These are phyloP conservation scores for Conopomorpha cramerella DNA, from an alignment of 1,140 invertebrate species.

Conservation along the genomic window DNA sequence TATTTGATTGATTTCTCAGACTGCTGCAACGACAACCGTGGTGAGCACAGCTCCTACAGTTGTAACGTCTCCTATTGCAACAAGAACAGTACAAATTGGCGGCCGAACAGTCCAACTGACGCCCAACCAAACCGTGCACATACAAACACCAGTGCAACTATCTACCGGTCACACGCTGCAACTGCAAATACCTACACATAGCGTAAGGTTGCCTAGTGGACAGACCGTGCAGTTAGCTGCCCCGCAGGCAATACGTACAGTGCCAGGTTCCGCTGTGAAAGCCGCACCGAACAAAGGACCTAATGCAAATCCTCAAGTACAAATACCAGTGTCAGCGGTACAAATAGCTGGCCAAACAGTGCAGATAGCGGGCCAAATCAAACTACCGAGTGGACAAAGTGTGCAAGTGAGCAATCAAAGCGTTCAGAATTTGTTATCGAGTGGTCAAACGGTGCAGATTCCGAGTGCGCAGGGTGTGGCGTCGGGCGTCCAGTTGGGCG, in stretches of 20 bases:
- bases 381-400: conserved; percentile 41
- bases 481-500: conserved; percentile 26
- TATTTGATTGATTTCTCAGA: no score
- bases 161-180: conserved; percentile 30
- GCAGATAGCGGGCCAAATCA: conserved; percentile 40
- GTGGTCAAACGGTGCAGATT: conserved; percentile 40
- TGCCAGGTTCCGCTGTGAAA: conserved; percentile 17
- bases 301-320: no score
- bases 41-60: conserved; percentile 23
- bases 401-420: conserved; percentile 46
- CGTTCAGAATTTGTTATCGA: conserved; percentile 38
- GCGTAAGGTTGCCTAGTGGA: conserved; percentile 33
- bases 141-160: conserved; percentile 22
- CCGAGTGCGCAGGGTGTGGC: conserved; percentile 32
- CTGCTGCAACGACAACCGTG: conserved; percentile 20
- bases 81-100: conserved; percentile 34
- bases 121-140: conserved; percentile 26
- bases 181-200: conserved; percentile 26
- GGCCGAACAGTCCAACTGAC: conserved; percentile 30
- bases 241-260: conserved; percentile 20
- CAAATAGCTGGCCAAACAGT: conserved; percentile 40
- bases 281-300: no score
- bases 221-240: conserved; percentile 38
- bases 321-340: conserved; percentile 37
- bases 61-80: conserved; percentile 17